phyloP scores from a whole-genome alignment of 1,140 invertebrate genomes.

The Laupala kohalensis region DNA sequence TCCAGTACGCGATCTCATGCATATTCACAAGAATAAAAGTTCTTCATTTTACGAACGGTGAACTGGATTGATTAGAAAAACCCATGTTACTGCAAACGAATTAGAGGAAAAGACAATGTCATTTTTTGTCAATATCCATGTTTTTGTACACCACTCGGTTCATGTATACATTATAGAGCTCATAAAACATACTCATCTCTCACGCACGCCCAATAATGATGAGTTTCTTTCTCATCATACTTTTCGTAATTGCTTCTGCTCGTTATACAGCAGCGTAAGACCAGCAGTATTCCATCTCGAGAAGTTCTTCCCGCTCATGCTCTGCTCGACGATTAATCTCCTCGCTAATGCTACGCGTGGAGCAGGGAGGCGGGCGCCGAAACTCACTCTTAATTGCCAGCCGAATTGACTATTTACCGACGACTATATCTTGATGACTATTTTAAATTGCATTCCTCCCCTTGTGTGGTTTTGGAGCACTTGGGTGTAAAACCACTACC shows the following conservation, averaged over 20 bases:
- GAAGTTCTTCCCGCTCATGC: background rate
- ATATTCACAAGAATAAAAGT: no score
- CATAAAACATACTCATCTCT: no score
- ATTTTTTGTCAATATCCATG: no score
- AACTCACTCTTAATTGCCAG: background rate
- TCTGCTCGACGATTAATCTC: background rate
- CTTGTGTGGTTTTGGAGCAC: background rate
- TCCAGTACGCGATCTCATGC: no score
- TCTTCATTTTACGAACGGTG: no score
- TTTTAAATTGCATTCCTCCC: background rate
- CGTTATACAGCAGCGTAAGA: background rate
- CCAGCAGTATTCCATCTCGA: background rate
- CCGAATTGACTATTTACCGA: background rate
- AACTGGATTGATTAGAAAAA: no score
- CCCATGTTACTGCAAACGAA: no score
- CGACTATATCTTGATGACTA: background rate
- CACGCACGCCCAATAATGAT: no score
- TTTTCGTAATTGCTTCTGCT: background rate
- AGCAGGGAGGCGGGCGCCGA: background rate
- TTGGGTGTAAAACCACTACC: background rate
- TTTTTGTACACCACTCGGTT: no score
- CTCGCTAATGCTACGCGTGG: background rate
- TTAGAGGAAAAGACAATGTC: no score
- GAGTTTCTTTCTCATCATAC: no score
- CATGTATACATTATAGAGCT: no score